Evolutionary conservation across 2,888 invertebrate species (phyloP).

Genomic region (Spilosoma lubricipeda): DNA sequence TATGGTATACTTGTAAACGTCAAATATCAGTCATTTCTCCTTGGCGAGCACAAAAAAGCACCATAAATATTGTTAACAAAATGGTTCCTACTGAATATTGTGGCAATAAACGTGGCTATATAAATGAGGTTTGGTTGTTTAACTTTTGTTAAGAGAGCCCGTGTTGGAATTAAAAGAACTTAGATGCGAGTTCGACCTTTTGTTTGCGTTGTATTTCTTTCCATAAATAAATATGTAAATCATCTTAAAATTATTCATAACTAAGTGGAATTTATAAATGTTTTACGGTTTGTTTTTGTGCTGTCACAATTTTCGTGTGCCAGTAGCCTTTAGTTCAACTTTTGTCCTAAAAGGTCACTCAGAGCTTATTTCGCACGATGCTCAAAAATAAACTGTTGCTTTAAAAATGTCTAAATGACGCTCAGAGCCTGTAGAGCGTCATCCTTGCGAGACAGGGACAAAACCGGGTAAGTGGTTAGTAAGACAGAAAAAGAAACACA

Average conservation of each 20-base stretch:
- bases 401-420: constrained; percentile 71
- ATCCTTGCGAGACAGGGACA: constrained; percentile 70
- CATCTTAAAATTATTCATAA: constrained; percentile 79
- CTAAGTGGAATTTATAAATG: constrained; percentile 78
- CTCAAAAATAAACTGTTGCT: constrained; percentile 58
- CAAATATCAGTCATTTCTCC: constrained; percentile 81
- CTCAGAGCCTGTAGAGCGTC: constrained; percentile 65
- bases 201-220: constrained; percentile 70
- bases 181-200: constrained; percentile 72
- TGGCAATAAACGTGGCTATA: constrained; percentile 79
- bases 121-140: constrained; percentile 82
- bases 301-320: constrained; percentile 51
- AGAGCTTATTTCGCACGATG: constrained; percentile 51
- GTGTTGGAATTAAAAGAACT: constrained; percentile 78
- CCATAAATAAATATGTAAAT: constrained; percentile 81
- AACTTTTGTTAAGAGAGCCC: constrained; percentile 76
- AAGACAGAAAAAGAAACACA: constrained; percentile 62
- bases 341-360: constrained; percentile 41
- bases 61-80: constrained; percentile 84
- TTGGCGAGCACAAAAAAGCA: constrained; percentile 73
- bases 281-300: constrained; percentile 67
- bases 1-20: constrained; percentile 83
- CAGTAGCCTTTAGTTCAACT: constrained; percentile 44
- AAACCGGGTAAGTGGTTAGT: constrained; percentile 26
- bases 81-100: constrained; percentile 84